phyloP scores from a whole-genome alignment of 2,797 vertebrate genomes.

The Threskiornis aethiopicus region DNA sequence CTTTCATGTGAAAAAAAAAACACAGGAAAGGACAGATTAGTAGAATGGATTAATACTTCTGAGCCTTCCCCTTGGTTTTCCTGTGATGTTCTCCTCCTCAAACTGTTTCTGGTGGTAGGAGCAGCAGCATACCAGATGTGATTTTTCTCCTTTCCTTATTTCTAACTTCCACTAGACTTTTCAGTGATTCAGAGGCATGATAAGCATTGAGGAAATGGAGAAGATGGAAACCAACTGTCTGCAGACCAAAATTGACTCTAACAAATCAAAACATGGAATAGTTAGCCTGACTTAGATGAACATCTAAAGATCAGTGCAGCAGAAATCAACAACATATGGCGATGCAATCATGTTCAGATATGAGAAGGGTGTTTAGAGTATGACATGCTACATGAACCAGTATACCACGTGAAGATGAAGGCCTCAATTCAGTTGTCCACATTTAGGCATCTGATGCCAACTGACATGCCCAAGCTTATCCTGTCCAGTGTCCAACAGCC shows the following conservation, averaged over 20 bases:
- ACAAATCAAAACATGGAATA: not conserved
- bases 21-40: not conserved
- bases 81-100: not conserved
- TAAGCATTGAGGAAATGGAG: not conserved
- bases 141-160: not conserved
- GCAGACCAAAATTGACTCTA: not conserved
- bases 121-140: fast-evolving
- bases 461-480: fast-evolving
- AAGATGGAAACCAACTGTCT: not conserved
- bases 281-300: not conserved
- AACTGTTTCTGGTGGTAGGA: fast-evolving
- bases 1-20: fast-evolving
- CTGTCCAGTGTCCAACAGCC: not conserved
- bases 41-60: not conserved
- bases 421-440: not conserved
- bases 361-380: not conserved
- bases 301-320: not conserved
- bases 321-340: not conserved
- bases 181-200: not conserved
- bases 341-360: not conserved
- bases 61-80: not conserved
- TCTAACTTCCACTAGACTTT: not conserved
- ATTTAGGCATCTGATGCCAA: not conserved
- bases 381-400: fast-evolving
- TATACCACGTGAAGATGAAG: not conserved